Evolutionary conservation across 92 coral and sea anemone species (phyloP), one percentile per base, ranked within the genome.

Genomic region (Phenganax stokvisi): DNA sequence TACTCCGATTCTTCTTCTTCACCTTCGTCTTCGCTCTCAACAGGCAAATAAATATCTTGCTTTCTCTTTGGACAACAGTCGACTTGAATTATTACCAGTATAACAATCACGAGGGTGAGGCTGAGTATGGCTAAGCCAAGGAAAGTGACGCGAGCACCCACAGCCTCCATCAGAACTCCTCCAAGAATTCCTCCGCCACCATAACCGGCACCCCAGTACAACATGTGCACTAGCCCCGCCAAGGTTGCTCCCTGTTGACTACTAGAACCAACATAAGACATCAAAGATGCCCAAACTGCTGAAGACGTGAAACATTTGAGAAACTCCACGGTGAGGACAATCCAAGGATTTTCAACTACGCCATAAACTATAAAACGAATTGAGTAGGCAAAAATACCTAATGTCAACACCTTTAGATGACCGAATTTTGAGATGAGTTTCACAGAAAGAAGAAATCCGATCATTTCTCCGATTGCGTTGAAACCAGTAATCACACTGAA

Each of bases 201-300:
- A 0, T 92, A 84, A 1, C 98, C 98, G 28, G 90, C 86, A 30
- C 98, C 98, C n/a, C 92, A 85, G 84, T 94, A 94, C 56, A 94
- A 66, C 66, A 88, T 96, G 80, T 94, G 98, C 6, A 94, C 71
- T 6, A 79, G 5, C 0, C 73, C 54, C 27, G 57, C 20, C 25
- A 79, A 56, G 58, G 74, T 79, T 7, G 74, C 69, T 9, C 57
- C 83, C n/a, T 29, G 20, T 0, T 13, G 72, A 52, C 16, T 59
- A 28, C 17, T 28, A 0, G 51, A 13, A 15, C 83, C 83, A 52
- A 79, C 37, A 12, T 61, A 79, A 1, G 83, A 79, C 74, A 79
- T 67, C 31, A 64, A 17, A 47, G 83, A 27, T 30, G 83, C 73
- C 83, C 83, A 79, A 30, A 79, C 56, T n/a, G 83, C 83, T 47